These are phyloP conservation scores for Hecatera dysodea DNA, from an alignment of 2,888 invertebrate genomes.

Conservation along the genomic window DNA sequence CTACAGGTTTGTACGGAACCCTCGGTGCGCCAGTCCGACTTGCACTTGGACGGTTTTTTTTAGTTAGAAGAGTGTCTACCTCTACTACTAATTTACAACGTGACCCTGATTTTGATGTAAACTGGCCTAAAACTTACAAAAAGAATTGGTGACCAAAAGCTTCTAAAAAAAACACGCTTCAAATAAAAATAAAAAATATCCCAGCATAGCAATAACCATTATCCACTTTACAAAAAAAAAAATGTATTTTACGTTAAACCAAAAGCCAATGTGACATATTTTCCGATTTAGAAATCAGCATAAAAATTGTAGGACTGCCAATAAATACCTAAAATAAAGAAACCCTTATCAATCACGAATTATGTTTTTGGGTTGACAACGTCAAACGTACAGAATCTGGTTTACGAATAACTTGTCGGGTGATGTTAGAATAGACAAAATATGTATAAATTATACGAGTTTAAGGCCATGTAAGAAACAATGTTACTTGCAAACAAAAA, in stretches of 20 bases:
- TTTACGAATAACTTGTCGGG: neutral
- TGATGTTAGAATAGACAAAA: neutral
- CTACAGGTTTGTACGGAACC: too few relatives aligned
- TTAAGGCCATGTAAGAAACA: too few relatives aligned
- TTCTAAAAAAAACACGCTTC: too few relatives aligned
- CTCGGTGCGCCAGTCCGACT: too few relatives aligned
- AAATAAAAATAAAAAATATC: neutral
- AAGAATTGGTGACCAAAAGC: too few relatives aligned
- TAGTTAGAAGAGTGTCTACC: too few relatives aligned
- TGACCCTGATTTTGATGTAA: too few relatives aligned
- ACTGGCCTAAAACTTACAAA: too few relatives aligned
- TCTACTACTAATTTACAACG: too few relatives aligned
- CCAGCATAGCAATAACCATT: neutral
- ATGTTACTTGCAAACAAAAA: too few relatives aligned
- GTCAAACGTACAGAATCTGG: conserved; percentile 22
- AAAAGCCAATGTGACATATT: conserved; percentile 12
- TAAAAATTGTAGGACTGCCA: conserved; percentile 26
- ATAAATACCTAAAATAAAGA: conserved; percentile 45
- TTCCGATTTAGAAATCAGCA: conserved; percentile 19
- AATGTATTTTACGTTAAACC: neutral
- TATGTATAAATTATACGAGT: neutral
- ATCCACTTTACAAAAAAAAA: neutral
- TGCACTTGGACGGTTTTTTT: too few relatives aligned
- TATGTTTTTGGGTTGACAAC: conserved; percentile 47
- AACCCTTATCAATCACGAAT: conserved; percentile 58